Percentiles rank a stretch among this genome's conserved stretches.
Conservation (phyloP, 2,888 invertebrate species). For the Erebia palarica region DNA sequence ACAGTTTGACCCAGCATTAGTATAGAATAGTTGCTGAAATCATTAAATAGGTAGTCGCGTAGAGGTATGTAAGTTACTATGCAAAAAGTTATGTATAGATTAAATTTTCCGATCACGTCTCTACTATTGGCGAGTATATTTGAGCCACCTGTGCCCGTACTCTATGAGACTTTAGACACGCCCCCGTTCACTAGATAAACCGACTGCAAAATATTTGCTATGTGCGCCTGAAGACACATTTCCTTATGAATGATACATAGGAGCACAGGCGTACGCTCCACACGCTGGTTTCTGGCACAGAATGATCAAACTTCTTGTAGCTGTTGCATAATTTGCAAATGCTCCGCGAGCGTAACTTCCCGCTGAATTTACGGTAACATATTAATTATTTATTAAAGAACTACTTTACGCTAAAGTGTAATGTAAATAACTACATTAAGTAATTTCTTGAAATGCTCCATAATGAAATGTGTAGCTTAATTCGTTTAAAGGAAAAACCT, state of each 20-base stretch:
- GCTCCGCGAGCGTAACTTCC: slow-evolving; percentile 2
- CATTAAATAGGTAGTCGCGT: slow-evolving; percentile 69
- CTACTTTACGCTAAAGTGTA: background rate
- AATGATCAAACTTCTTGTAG: slow-evolving; percentile 54
- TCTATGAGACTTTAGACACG: slow-evolving; percentile 79
- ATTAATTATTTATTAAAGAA: slow-evolving; percentile 14
- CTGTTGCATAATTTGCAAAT: slow-evolving; percentile 59
- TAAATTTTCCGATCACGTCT: slow-evolving; percentile 75
- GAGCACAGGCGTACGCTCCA: slow-evolving; percentile 46
- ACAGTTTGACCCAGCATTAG: background rate
- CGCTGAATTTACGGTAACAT: slow-evolving; percentile 8
- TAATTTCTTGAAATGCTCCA: background rate
- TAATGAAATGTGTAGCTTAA: background rate
- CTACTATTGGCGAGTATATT: slow-evolving; percentile 78
- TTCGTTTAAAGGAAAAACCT: background rate
- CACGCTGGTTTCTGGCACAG: slow-evolving; percentile 45
- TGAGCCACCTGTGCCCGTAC: slow-evolving; percentile 77
- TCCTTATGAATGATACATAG: slow-evolving; percentile 80
- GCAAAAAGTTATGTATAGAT: slow-evolving; percentile 59
- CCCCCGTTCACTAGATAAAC: slow-evolving; percentile 76
- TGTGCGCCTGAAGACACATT: slow-evolving; percentile 66
- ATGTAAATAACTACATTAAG: background rate
- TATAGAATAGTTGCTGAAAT: background rate
- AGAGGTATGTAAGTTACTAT: slow-evolving; percentile 74
- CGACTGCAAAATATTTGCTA: slow-evolving; percentile 78